Conservation (phyloP, 2,113 vertebrate species). For the Petrocephalus microphthalmus region DNA sequence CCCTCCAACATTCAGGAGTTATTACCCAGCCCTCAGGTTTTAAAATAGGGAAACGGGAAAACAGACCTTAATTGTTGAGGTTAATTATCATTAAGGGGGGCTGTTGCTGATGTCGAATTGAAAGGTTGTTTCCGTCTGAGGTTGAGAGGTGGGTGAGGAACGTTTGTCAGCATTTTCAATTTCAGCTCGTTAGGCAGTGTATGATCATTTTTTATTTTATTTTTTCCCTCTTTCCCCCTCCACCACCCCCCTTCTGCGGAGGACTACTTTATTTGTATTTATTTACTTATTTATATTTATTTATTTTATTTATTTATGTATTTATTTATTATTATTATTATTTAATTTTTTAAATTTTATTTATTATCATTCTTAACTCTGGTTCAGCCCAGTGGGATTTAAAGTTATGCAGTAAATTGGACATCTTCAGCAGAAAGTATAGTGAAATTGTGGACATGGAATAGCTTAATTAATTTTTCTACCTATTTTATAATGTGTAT, state of each 20-base stretch:
- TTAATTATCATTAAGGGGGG: background rate
- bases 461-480: background rate
- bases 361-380: background rate
- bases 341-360: no score
- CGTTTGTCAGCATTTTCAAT: background rate
- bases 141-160: background rate
- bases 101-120: background rate
- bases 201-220: no score
- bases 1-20: background rate
- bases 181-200: background rate
- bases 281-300: no score
- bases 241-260: no score
- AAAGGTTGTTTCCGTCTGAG: background rate
- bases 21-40: background rate
- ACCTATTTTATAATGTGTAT: background rate
- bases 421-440: background rate
- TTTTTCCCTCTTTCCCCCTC: no score
- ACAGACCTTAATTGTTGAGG: background rate
- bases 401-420: background rate
- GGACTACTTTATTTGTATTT: no score
- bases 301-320: no score
- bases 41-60: background rate
- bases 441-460: background rate
- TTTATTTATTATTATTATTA: no score
- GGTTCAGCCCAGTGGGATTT: background rate